Percentiles rank a stretch among this genome's conserved stretches.
These are phyloP conservation scores for Vulpes lagopus DNA, from an alignment of 2,113 vertebrate genomes.

Conservation along the genomic window DNA sequence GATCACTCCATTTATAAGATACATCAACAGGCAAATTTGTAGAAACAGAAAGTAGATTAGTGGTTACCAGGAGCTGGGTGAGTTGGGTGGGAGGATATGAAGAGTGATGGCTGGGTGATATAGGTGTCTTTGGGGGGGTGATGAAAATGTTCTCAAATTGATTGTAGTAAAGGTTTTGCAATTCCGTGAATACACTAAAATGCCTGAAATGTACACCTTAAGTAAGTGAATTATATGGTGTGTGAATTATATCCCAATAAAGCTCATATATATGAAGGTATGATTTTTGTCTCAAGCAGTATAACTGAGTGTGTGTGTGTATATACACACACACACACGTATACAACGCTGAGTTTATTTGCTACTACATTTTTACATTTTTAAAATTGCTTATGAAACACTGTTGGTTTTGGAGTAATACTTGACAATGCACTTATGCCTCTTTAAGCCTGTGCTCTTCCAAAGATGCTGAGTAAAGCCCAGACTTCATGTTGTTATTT, in stretches of 20 bases:
- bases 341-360: slow-evolving; percentile 4
- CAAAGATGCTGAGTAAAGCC: slow-evolving; percentile 30
- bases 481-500: slow-evolving; percentile 46
- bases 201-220: neutral
- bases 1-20: slow-evolving; percentile 8
- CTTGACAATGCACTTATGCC: neutral
- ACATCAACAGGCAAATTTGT: neutral
- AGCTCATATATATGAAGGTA: neutral
- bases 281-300: neutral
- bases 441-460: slow-evolving; percentile 25
- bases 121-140: neutral
- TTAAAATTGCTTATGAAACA: slow-evolving; percentile 54
- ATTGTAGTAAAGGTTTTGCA: neutral
- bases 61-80: neutral
- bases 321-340: no score
- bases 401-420: neutral
- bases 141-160: slow-evolving; percentile 35
- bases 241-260: neutral
- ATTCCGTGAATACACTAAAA: neutral
- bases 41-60: slow-evolving; percentile 29
- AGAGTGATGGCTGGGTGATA: neutral
- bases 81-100: neutral
- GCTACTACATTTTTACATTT: slow-evolving; percentile 5
- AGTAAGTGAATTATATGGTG: neutral
- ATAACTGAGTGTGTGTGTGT: neutral